Evolutionary conservation across 2,113 vertebrate genomes (phyloP).

Genomic region (Apteryx mantelli): DNA sequence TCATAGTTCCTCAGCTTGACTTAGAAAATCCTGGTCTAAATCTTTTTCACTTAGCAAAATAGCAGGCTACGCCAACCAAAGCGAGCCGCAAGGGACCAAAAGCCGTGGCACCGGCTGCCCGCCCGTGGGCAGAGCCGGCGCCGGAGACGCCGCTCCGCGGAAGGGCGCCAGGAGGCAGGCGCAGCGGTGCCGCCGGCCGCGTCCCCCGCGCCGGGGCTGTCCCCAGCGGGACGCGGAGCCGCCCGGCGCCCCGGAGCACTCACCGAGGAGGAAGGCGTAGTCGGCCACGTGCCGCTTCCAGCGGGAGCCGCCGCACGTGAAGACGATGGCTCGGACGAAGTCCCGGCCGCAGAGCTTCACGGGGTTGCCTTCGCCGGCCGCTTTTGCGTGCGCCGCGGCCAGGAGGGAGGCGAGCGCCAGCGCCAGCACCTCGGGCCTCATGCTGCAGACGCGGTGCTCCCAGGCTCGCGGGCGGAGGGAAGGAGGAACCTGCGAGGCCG

Average conservation of each 20-base stretch:
- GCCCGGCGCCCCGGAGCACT: no score
- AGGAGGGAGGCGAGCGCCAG: conserved; percentile 34
- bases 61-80: neutral
- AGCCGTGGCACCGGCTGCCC: no score
- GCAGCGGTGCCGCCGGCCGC: no score
- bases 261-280: no score
- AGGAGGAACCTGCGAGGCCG: neutral
- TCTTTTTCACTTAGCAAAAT: fast-evolving
- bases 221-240: no score
- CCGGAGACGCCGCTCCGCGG: no score
- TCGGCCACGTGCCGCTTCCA: conserved; percentile 76
- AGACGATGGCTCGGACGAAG: conserved; percentile 82
- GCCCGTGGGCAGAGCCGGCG: no score
- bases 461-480: neutral
- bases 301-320: conserved; percentile 87
- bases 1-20: neutral
- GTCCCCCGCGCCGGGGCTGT: no score
- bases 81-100: neutral
- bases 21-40: neutral
- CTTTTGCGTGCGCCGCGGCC: neutral
- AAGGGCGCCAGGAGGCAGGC: no score
- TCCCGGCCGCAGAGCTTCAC: conserved; percentile 85
- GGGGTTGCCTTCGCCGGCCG: conserved; percentile 42
- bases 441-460: neutral
- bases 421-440: neutral